Percentiles rank a stretch among this genome's conserved stretches.
These are phyloP conservation scores for Struthio camelus DNA, from an alignment of 2,113 vertebrate genomes.

Conservation along the genomic window DNA sequence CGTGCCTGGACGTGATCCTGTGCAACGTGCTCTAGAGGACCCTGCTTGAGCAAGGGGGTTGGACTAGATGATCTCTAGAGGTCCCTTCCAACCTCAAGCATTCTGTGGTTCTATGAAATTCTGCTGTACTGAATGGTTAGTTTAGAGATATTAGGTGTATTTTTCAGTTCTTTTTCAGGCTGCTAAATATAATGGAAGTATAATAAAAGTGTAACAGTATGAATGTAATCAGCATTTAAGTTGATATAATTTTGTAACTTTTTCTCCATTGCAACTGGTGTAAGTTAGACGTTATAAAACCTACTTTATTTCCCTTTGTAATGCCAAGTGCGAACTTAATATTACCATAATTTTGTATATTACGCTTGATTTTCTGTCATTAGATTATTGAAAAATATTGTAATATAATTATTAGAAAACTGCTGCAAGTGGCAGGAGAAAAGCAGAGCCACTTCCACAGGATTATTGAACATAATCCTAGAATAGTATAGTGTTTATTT, in stretches of 20 bases:
- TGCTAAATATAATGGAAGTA: neutral
- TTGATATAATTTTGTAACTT: neutral
- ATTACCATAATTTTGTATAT: neutral
- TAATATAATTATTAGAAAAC: neutral
- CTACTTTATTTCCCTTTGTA: neutral
- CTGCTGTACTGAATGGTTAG: neutral
- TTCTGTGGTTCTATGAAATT: no score
- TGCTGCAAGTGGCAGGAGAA: neutral
- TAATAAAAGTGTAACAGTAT: neutral
- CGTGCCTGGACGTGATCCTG: no score
- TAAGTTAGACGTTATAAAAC: neutral
- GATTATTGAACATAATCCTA: neutral
- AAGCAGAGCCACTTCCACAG: neutral
- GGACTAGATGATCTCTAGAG: no score
- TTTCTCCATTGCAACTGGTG: neutral
- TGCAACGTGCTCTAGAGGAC: no score
- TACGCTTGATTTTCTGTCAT: neutral
- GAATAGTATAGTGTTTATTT: neutral
- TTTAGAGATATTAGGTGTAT: neutral
- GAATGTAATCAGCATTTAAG: neutral
- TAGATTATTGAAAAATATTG: neutral
- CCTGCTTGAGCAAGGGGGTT: no score
- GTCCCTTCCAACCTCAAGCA: no score
- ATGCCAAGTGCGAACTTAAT: neutral
- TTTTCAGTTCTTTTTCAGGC: neutral